Conservation (phyloP, 2,888 invertebrate genomes). For the Lymantria dispar region DNA sequence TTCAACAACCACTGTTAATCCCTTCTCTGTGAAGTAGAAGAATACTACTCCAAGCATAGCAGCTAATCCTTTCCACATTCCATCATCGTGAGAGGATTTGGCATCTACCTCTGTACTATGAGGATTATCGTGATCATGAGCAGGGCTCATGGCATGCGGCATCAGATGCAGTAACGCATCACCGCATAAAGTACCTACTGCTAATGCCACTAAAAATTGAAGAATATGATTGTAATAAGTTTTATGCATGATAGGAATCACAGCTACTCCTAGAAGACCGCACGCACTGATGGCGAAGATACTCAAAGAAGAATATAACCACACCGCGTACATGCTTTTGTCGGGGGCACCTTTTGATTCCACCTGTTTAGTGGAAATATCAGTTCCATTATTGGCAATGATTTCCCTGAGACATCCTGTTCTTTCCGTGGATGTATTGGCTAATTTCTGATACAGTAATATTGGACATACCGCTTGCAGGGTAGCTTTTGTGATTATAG, state of each 20-base stretch:
- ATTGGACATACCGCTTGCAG: constrained; percentile 85
- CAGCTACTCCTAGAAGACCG: constrained; percentile 92
- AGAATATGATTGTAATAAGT: constrained; percentile 93
- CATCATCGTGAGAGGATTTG: constrained; percentile 81
- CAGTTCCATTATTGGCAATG: constrained; percentile 28
- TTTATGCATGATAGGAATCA: constrained; percentile 95
- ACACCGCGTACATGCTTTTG: constrained; percentile 83
- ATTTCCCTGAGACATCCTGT: constrained; percentile 80
- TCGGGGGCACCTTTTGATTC: constrained; percentile 41
- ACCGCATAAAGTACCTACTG: constrained; percentile 95
- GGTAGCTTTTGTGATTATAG: constrained; percentile 51
- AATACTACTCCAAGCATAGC: constrained; percentile 92
- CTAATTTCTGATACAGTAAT: constrained; percentile 85
- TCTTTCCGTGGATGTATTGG: constrained; percentile 76
- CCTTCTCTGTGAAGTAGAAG: constrained; percentile 94
- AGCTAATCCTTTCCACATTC: constrained; percentile 93
- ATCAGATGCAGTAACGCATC: constrained; percentile 96
- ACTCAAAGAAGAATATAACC: constrained; percentile 92
- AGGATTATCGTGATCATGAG: constrained; percentile 45
- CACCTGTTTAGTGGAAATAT: constrained; percentile 7
- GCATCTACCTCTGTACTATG: constrained; percentile 38
- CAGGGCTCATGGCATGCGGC: constrained; percentile 88
- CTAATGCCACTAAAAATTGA: constrained; percentile 95
- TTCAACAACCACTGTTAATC: constrained; percentile 89
- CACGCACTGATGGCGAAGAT: constrained; percentile 93